phyloP scores from a whole-genome alignment of 1,140 invertebrate genomes.

The Panagrolaimus sp. region DNA sequence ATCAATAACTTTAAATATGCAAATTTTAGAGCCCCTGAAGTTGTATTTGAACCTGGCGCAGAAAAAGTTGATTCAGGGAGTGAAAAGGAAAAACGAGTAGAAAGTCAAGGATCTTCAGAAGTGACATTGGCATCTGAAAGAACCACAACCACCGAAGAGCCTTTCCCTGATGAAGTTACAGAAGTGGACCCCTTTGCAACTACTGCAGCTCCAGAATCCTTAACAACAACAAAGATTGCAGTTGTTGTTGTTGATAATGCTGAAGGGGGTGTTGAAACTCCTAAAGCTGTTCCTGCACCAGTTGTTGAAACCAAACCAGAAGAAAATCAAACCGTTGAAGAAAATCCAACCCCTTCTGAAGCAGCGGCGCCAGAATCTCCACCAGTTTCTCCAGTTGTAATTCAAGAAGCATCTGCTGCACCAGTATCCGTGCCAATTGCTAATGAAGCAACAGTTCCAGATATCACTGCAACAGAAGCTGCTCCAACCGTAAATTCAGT shows the following conservation, averaged over 20 bases:
- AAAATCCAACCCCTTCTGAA: neutral
- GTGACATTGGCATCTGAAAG: neutral
- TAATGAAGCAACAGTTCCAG: neutral
- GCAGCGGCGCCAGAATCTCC: neutral
- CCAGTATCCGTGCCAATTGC: neutral
- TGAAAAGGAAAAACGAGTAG: too few species aligned
- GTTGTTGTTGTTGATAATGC: neutral
- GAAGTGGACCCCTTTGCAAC: constrained; percentile 12
- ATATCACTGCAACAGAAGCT: neutral
- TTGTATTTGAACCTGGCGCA: too few species aligned
- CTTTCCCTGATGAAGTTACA: neutral
- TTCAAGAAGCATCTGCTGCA: neutral
- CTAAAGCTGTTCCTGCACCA: neutral
- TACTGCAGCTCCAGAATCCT: neutral
- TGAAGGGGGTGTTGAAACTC: neutral
- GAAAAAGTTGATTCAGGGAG: too few species aligned
- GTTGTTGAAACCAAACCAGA: neutral
- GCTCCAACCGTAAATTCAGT: neutral
- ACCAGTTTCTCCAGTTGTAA: neutral
- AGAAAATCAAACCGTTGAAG: neutral
- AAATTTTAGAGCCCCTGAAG: too few species aligned
- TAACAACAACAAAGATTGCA: neutral
- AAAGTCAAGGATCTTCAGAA: neutral
- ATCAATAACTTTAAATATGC: too few species aligned
- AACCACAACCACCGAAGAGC: neutral